Percentiles rank a stretch among this genome's conserved stretches.
Conservation (phyloP, 2,797 vertebrate genomes). For the Sphaeramia orbicularis region DNA sequence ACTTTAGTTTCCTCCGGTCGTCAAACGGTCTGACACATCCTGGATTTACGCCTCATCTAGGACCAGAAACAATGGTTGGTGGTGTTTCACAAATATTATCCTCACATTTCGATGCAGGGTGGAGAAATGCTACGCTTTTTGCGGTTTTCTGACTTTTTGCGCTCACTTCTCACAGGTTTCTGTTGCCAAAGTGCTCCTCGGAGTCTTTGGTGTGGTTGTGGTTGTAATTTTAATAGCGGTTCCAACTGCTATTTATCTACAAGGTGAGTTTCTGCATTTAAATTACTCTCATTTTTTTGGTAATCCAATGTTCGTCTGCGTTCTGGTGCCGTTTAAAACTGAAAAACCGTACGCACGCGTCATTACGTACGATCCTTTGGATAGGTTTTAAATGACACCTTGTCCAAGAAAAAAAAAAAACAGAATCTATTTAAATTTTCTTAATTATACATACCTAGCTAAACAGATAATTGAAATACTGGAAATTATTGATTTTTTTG, state of each 20-base stretch:
- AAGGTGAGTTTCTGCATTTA: conserved; percentile 67
- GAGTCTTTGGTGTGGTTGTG: conserved; percentile 66
- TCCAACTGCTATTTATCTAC: conserved; percentile 78
- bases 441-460: not conserved
- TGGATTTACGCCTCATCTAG: not conserved
- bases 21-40: conserved; percentile 6
- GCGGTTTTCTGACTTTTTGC: conserved; percentile 9
- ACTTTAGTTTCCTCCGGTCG: conserved; percentile 13
- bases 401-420: no score
- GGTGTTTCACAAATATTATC: not conserved
- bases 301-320: not conserved
- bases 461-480: no score
- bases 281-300: not conserved
- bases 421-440: not conserved
- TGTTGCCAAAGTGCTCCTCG: conserved; percentile 77
- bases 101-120: not conserved
- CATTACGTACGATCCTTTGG: conserved; percentile 48
- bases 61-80: conserved; percentile 62
- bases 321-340: not conserved
- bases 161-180: conserved; percentile 54
- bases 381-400: no score
- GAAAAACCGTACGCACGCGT: conserved; percentile 47
- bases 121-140: not conserved
- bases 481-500: no score
- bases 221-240: conserved; percentile 82